Percentiles rank a stretch among this genome's conserved stretches.
These are phyloP conservation scores for Adelosebastes latens DNA, from an alignment of 2,797 vertebrate genomes.

Conservation along the genomic window DNA sequence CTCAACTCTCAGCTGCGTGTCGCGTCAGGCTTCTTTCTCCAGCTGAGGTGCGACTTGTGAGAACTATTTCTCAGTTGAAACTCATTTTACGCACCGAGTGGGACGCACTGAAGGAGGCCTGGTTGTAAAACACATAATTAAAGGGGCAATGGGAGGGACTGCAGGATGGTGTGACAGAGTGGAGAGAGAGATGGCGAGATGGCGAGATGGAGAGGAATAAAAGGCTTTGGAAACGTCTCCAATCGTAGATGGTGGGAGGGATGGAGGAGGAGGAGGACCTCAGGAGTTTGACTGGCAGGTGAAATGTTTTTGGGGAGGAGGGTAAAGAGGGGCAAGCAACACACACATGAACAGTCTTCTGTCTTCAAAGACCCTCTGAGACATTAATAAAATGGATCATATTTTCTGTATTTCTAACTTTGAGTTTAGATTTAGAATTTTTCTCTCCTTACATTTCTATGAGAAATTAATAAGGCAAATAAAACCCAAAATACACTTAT, in stretches of 20 bases:
- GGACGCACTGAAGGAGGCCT: background rate
- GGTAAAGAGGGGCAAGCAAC: background rate
- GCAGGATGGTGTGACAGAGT: conserved; percentile 70
- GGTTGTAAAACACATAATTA: conserved; percentile 10
- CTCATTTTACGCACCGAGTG: conserved; percentile 3
- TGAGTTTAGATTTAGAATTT: background rate
- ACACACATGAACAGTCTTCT: background rate
- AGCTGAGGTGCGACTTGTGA: conserved; percentile 16
- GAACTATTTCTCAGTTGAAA: conserved; percentile 15
- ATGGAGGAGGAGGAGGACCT: conserved; percentile 29
- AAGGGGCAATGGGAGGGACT: conserved; percentile 62
- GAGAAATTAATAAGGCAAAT: background rate
- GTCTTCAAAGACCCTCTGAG: background rate
- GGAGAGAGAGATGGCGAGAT: conserved; percentile 65
- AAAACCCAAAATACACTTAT: background rate
- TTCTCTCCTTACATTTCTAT: background rate
- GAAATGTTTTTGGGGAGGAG: conserved; percentile 3
- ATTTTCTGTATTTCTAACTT: background rate
- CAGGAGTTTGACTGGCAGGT: conserved; percentile 46
- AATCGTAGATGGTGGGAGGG: conserved; percentile 45
- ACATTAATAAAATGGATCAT: background rate
- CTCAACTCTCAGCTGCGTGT: conserved; percentile 4
- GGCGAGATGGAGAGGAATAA: conserved; percentile 52
- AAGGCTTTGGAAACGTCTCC: conserved; percentile 47
- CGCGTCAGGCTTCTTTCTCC: background rate